Conservation (phyloP, 2,888 invertebrate genomes). For the Chymomyza caudatula region DNA sequence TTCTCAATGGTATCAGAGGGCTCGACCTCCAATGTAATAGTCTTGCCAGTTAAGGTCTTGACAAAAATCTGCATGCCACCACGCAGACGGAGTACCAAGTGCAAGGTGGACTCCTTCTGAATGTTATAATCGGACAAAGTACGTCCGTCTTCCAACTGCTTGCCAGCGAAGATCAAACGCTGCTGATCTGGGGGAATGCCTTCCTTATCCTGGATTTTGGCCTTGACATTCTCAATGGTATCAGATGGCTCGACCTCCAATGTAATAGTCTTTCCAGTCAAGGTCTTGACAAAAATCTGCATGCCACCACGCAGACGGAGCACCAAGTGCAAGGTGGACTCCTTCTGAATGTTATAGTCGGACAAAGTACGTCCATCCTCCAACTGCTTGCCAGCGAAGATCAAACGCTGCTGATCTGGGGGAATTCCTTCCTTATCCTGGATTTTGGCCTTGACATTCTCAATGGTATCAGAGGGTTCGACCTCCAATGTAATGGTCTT, state of each 20-base stretch:
- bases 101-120: conserved; percentile 51
- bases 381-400: conserved; percentile 71
- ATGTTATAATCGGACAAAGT: conserved; percentile 52
- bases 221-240: conserved; percentile 49
- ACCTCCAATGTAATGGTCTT: conserved; percentile 73
- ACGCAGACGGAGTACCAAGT: conserved; percentile 61
- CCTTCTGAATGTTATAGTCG: conserved; percentile 73
- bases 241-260: conserved; percentile 55
- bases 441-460: conserved; percentile 71
- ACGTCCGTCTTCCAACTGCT: conserved; percentile 62
- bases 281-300: conserved; percentile 66
- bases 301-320: conserved; percentile 65
- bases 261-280: conserved; percentile 65
- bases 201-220: conserved; percentile 57
- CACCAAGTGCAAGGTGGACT: conserved; percentile 69
- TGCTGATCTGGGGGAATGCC: conserved; percentile 68
- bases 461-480: conserved; percentile 65
- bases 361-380: conserved; percentile 72
- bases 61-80: conserved; percentile 28
- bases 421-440: conserved; percentile 73
- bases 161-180: conserved; percentile 67
- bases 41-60: too few relatives aligned
- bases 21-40: too few relatives aligned
- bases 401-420: conserved; percentile 73
- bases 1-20: too few relatives aligned